Conservation (phyloP, 2,113 vertebrate genomes). For the Oncorhynchus clarkii region DNA sequence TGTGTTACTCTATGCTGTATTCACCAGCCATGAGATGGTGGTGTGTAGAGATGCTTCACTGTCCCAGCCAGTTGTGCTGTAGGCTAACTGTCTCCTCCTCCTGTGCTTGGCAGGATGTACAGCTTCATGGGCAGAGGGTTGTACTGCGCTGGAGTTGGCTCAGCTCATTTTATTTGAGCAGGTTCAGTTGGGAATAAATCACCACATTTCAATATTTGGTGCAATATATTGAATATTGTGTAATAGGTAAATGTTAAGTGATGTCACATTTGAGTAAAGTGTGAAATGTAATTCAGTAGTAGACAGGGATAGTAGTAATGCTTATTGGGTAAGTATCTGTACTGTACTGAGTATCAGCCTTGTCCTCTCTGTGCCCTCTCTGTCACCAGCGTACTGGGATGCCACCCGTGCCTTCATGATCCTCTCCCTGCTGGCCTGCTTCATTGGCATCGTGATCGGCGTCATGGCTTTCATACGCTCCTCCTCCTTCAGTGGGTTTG, state of each 20-base stretch:
- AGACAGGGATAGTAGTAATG: neutral
- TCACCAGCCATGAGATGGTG: neutral
- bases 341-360: neutral
- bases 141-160: slow-evolving; percentile 74
- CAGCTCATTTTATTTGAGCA: too few relatives aligned
- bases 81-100: neutral
- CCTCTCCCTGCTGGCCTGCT: slow-evolving; percentile 75
- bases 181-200: too few relatives aligned
- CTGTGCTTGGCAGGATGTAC: slow-evolving; percentile 71
- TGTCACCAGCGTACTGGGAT: slow-evolving; percentile 72
- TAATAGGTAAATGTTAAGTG: neutral
- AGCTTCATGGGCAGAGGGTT: slow-evolving; percentile 81
- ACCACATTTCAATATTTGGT: neutral
- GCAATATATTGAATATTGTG: neutral
- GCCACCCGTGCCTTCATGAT: slow-evolving; percentile 79
- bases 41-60: neutral
- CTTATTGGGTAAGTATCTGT: too few relatives aligned
- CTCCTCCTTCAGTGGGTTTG: slow-evolving; percentile 73
- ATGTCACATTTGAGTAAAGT: too few relatives aligned
- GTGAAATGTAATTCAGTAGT: too few relatives aligned
- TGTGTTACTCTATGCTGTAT: neutral
- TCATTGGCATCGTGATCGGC: slow-evolving; percentile 75
- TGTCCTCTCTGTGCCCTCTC: neutral
- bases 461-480: slow-evolving; percentile 78
- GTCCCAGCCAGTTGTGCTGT: slow-evolving; percentile 1